Evolutionary conservation across 2,888 invertebrate species (phyloP).

Genomic region (Nebria salina): DNA sequence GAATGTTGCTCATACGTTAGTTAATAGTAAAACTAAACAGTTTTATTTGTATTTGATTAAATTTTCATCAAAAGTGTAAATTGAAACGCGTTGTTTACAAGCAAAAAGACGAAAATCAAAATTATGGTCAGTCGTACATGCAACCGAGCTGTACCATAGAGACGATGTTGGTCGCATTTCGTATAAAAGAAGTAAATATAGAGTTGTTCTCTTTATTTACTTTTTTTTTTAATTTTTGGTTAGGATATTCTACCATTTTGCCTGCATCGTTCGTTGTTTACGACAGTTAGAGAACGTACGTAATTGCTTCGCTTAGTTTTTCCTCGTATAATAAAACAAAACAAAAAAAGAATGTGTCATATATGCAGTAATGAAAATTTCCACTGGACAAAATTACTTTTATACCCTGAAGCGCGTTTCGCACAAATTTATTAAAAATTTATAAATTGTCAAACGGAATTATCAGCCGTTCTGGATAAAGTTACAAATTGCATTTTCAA

Average conservation of each 20-base stretch:
- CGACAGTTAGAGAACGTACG: neutral
- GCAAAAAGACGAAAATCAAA: neutral
- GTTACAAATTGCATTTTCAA: neutral
- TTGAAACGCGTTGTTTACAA: neutral
- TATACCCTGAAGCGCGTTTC: neutral
- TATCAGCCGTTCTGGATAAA: neutral
- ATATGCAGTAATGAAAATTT: constrained; percentile 1
- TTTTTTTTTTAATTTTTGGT: neutral
- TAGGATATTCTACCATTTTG: neutral
- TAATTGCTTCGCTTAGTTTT: neutral
- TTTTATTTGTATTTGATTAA: neutral
- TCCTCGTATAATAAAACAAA: neutral
- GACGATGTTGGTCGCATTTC: neutral
- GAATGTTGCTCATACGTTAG: too few species aligned
- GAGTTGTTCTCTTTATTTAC: neutral
- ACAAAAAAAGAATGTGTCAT: neutral
- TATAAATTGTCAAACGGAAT: constrained; percentile 1
- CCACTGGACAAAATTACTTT: neutral
- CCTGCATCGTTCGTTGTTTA: neutral
- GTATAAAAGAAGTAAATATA: neutral
- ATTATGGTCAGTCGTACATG: neutral
- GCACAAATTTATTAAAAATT: neutral
- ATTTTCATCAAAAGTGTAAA: neutral
- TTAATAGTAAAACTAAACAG: neutral
- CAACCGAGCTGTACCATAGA: neutral